A percentile compares a stretch with the other conserved stretches of the same genome.
Conservation (phyloP, 2,797 vertebrate species). For the Anisognathus igniventris region DNA sequence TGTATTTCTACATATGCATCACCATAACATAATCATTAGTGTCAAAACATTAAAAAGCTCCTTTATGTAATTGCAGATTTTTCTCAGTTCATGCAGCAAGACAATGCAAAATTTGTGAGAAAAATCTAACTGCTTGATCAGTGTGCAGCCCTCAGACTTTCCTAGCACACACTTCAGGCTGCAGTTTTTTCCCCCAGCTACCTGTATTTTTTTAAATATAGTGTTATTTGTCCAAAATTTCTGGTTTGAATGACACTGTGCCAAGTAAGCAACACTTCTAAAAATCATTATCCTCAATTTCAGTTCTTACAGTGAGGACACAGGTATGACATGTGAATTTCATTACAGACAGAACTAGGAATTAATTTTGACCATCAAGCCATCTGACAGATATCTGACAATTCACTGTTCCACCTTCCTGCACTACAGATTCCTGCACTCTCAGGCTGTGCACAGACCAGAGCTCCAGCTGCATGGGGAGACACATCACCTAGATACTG, state of each 20-base stretch:
- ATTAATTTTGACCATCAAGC: neutral
- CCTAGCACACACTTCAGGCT: neutral
- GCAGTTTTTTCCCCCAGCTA: rapidly evolving
- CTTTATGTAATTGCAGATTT: neutral
- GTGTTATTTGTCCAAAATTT: neutral
- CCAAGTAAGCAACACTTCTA: neutral
- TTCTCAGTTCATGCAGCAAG: neutral
- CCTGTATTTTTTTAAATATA: rapidly evolving
- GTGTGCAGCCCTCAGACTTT: neutral
- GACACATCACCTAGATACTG: neutral
- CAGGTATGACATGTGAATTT: neutral
- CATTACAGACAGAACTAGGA: neutral
- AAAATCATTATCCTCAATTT: neutral
- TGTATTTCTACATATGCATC: neutral
- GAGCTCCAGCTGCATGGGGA: neutral
- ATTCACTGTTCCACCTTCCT: neutral
- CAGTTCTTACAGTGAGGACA: neutral
- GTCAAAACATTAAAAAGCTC: neutral
- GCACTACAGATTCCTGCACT: neutral
- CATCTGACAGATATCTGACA: neutral
- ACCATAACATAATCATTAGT: neutral
- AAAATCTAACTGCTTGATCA: neutral
- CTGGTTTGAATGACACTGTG: neutral
- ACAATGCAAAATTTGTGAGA: neutral
- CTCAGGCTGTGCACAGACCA: neutral